Conservation (phyloP, 2,113 vertebrate genomes). For the Cheilinus undulatus region DNA sequence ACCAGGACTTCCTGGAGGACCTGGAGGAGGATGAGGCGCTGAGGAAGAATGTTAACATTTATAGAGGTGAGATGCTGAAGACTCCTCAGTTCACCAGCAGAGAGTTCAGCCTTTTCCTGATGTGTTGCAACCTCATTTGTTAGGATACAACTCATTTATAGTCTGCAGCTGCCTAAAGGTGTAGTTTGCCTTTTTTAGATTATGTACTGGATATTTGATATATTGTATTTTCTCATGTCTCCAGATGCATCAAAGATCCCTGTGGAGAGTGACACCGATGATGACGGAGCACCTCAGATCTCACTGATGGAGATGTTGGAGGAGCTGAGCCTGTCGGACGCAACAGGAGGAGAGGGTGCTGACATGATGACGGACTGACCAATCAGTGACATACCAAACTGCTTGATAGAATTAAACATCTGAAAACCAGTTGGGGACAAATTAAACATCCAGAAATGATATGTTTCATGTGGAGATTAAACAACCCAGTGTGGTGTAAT, state of each 20-base stretch:
- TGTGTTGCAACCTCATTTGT: background rate
- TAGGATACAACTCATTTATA: background rate
- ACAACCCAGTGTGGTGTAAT: background rate
- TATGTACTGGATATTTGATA: background rate
- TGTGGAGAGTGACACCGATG: conserved; percentile 95
- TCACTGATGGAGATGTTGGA: conserved; percentile 96
- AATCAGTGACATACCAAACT: background rate
- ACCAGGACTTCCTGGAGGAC: conserved; percentile 98
- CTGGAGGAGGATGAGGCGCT: conserved; percentile 97
- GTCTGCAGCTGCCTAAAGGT: background rate
- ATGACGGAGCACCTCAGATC: conserved; percentile 91
- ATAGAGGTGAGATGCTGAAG: conserved; percentile 84
- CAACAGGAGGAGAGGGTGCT: conserved; percentile 93
- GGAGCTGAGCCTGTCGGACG: conserved; percentile 91
- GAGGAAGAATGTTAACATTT: conserved; percentile 97
- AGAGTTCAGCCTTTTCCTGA: background rate
- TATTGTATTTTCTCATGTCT: conserved; percentile 13
- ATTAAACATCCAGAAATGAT: background rate
- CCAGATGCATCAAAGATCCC: conserved; percentile 86
- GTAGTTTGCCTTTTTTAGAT: background rate
- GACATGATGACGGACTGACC: conserved; percentile 89
- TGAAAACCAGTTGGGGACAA: conserved; percentile 2
- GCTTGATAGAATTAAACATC: background rate
- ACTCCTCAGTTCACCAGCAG: background rate
- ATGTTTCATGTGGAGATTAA: background rate